A percentile compares a stretch with the other conserved stretches of the same genome.
Conservation (phyloP, 2,113 vertebrate genomes). For the Rattus norvegicus region GRCr8 NC_086026.1:99577501-99578000, state of each 20-base stretch:
- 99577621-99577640: not conserved
- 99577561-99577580: not conserved
- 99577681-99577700: not conserved
- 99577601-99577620: not conserved
- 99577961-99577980: not conserved
- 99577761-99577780: not conserved
- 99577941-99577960: not conserved
- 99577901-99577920: not conserved
- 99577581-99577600: too few species aligned
- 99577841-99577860: not conserved
- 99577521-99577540: not conserved
- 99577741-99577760: not conserved
- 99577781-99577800: not conserved
- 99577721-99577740: not conserved
- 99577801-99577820: not conserved
- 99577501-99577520: not conserved
- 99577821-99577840: not conserved
- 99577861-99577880: not conserved
- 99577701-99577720: not conserved
- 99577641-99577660: not conserved
- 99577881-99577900: not conserved
- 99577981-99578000: slow-evolving; percentile 50
- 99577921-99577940: not conserved
- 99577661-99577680: not conserved
- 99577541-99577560: not conserved